A percentile compares a stretch with the other conserved stretches of the same genome.
Evolutionary conservation across 2,888 invertebrate genomes (phyloP).

Genomic region (Limenitis camilla): DNA sequence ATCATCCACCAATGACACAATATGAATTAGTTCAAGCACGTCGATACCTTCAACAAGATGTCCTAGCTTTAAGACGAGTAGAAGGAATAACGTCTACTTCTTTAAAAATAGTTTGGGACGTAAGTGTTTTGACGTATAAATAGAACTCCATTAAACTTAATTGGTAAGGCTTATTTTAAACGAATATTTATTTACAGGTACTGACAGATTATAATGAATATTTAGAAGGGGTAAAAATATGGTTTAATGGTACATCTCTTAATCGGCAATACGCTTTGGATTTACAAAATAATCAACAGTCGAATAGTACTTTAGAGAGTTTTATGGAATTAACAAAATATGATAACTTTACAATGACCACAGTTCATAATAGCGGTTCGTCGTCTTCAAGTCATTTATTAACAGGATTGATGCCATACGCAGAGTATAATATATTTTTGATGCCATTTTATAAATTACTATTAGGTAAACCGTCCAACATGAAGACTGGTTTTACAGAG

Average conservation of each 20-base stretch:
- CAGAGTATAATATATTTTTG: constrained; percentile 93
- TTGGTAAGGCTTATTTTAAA: background rate
- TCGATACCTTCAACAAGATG: constrained; percentile 83
- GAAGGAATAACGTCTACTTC: constrained; percentile 83
- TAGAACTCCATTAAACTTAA: background rate
- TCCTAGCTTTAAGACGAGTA: constrained; percentile 81
- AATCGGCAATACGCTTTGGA: constrained; percentile 50
- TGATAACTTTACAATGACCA: constrained; percentile 80
- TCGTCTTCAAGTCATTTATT: constrained; percentile 83
- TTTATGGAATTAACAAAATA: constrained; percentile 54
- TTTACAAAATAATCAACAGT: constrained; percentile 39
- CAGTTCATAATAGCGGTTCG: constrained; percentile 80
- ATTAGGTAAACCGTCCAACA: constrained; percentile 95
- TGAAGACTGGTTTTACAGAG: constrained; percentile 86
- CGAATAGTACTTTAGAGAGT: constrained; percentile 50
- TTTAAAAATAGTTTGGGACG: constrained; percentile 87
- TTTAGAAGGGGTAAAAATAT: constrained; percentile 82
- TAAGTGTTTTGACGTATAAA: constrained; percentile 52
- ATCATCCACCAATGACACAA: constrained; percentile 80
- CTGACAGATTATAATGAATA: constrained; percentile 71
- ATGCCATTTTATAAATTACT: constrained; percentile 91
- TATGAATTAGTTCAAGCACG: constrained; percentile 86
- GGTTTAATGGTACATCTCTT: constrained; percentile 66
- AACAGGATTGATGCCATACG: constrained; percentile 86
- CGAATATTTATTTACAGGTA: constrained; percentile 47